Evolutionary conservation across 2,888 invertebrate species (phyloP).

Genomic region (Fabriciana adippe): DNA sequence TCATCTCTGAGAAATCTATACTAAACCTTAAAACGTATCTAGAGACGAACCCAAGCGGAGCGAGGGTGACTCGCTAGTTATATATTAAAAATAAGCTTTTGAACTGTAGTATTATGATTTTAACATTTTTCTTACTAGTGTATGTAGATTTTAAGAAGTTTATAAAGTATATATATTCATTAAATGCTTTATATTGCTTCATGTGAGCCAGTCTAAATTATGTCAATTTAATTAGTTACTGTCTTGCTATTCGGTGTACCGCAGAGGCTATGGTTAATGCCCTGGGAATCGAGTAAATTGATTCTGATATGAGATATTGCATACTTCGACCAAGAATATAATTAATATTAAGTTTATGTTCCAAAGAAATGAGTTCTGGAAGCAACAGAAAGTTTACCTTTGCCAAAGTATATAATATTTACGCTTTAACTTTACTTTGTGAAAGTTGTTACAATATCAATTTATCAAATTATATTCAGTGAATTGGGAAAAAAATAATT

Average conservation of each 20-base stretch:
- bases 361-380: conserved; percentile 16
- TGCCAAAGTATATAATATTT: conserved; percentile 3
- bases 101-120: too few species aligned
- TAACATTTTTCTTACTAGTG: too few species aligned
- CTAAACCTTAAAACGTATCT: too few species aligned
- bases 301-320: conserved; percentile 37
- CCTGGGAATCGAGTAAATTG: conserved; percentile 36
- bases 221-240: conserved; percentile 37
- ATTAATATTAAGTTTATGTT: conserved; percentile 26
- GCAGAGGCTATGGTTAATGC: conserved; percentile 33
- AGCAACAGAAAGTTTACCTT: conserved; percentile 11
- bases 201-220: conserved; percentile 22
- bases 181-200: conserved; percentile 13
- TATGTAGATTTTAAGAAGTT: not conserved
- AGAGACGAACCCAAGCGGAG: too few species aligned
- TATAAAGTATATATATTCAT: conserved; percentile 6
- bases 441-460: not conserved
- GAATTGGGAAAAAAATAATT: too few species aligned
- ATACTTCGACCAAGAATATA: conserved; percentile 30
- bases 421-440: not conserved
- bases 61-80: too few species aligned
- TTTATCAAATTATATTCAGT: not conserved
- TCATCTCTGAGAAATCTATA: too few species aligned
- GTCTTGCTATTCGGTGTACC: conserved; percentile 37
- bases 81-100: too few species aligned